These are phyloP conservation scores for Guaruba guarouba DNA, from an alignment of 2,113 vertebrate genomes.

Conservation along the genomic window DNA sequence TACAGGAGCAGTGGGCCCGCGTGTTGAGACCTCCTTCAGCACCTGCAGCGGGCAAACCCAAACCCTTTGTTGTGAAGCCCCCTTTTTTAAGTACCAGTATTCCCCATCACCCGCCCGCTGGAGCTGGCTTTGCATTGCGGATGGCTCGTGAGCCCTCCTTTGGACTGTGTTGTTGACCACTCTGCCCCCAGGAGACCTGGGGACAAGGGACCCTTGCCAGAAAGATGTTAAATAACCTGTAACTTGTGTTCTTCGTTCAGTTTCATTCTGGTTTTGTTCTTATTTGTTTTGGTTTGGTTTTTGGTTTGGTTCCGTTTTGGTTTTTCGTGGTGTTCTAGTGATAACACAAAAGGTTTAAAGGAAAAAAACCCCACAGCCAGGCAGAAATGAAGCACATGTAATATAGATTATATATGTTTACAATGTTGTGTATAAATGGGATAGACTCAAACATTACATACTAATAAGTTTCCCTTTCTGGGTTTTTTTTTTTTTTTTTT, in stretches of 20 bases:
- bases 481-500: slow-evolving; percentile 41
- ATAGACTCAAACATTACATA: slow-evolving; percentile 84
- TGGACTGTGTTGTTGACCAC: slow-evolving; percentile 44
- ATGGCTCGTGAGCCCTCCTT: slow-evolving; percentile 29
- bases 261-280: slow-evolving; percentile 28
- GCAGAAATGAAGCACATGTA: slow-evolving; percentile 98
- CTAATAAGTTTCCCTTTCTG: slow-evolving; percentile 83
- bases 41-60: slow-evolving; percentile 39
- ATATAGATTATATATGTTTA: slow-evolving; percentile 99
- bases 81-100: slow-evolving; percentile 61
- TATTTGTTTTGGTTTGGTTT: slow-evolving; percentile 40
- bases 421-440: slow-evolving; percentile 99
- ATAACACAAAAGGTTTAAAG: slow-evolving; percentile 83
- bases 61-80: slow-evolving; percentile 58
- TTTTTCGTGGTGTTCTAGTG: slow-evolving; percentile 71
- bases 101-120: neutral
- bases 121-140: slow-evolving; percentile 49
- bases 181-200: slow-evolving; percentile 44
- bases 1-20: slow-evolving; percentile 38
- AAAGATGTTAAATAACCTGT: slow-evolving; percentile 63
- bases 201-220: slow-evolving; percentile 58
- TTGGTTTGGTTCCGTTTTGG: slow-evolving; percentile 39
- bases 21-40: slow-evolving; percentile 39
- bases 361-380: slow-evolving; percentile 71
- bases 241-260: slow-evolving; percentile 62